phyloP scores from a whole-genome alignment of 2,797 vertebrate genomes.

The Gadopsis bispinosus region DNA sequence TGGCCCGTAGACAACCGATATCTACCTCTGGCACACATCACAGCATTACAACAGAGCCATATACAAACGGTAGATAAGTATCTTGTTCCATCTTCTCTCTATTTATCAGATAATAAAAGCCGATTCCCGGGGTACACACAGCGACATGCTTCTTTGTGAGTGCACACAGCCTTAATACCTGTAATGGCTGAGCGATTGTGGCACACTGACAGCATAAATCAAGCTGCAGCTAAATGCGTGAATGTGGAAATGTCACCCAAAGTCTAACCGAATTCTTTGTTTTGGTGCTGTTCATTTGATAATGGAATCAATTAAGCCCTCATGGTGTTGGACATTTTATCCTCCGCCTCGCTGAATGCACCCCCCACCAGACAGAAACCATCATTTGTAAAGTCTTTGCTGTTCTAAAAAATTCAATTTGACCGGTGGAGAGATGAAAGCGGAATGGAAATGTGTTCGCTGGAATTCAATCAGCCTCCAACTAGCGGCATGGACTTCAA shows the following conservation, averaged over 20 bases:
- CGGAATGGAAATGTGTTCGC: slow-evolving; percentile 71
- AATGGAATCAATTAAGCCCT: slow-evolving; percentile 76
- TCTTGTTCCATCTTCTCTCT: slow-evolving; percentile 52
- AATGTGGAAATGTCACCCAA: slow-evolving; percentile 64
- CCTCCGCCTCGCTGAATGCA: slow-evolving; percentile 36
- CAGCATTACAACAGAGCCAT: slow-evolving; percentile 30
- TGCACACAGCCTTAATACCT: slow-evolving; percentile 56
- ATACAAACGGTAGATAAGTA: slow-evolving; percentile 50
- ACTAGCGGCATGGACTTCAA: slow-evolving; percentile 72
- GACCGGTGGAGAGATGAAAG: slow-evolving; percentile 72
- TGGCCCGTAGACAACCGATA: slow-evolving; percentile 30
- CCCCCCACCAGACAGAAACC: slow-evolving; percentile 34
- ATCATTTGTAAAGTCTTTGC: slow-evolving; percentile 58
- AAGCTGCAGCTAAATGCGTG: slow-evolving; percentile 54
- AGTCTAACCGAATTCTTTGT: slow-evolving; percentile 71
- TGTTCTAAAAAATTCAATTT: slow-evolving; percentile 65
- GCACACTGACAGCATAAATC: slow-evolving; percentile 73
- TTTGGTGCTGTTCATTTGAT: slow-evolving; percentile 70
- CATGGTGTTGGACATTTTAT: slow-evolving; percentile 55
- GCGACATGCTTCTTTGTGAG: slow-evolving; percentile 62
- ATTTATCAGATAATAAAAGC: slow-evolving; percentile 70
- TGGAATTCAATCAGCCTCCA: slow-evolving; percentile 70
- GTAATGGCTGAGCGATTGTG: slow-evolving; percentile 73
- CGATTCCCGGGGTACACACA: slow-evolving; percentile 54
- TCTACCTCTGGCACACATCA: slow-evolving; percentile 36